These are phyloP conservation scores for Sus scrofa DNA, from an alignment of 2,113 vertebrate species.

Conservation along the genomic window T2T-Sscrofa CM000812.6:18484501-18485000, in stretches of 20 bases:
- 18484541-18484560: too few species aligned
- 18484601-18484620: too few species aligned
- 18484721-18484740: too few species aligned
- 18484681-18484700: too few species aligned
- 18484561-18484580: too few species aligned
- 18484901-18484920: conserved; percentile 30
- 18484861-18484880: not conserved
- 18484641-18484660: too few species aligned
- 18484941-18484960: not conserved
- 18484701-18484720: too few species aligned
- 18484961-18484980: not conserved
- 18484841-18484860: conserved; percentile 23
- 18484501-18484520: not conserved
- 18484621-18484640: too few species aligned
- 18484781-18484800: not conserved
- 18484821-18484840: not conserved
- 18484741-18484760: not conserved
- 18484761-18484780: not conserved
- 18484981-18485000: not conserved
- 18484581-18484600: too few species aligned
- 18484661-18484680: too few species aligned
- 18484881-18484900: not conserved
- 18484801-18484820: conserved; percentile 20
- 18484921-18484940: conserved; percentile 22
- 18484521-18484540: not conserved